Conservation (phyloP, 2,888 invertebrate species). For the Xestia xanthographa region DNA sequence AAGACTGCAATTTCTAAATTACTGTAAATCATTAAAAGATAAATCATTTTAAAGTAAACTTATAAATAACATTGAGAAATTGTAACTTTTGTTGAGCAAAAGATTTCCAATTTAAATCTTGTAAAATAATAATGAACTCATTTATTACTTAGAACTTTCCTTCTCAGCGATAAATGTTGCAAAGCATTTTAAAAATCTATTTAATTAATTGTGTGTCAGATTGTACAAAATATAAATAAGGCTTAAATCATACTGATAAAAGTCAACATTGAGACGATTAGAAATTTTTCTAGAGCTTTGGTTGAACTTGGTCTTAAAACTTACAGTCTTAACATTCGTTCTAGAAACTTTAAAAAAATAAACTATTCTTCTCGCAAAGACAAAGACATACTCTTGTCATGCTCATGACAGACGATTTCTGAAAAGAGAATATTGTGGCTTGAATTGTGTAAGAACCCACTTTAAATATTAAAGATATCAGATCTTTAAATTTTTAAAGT, state of each 20-base stretch:
- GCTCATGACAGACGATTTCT: neutral
- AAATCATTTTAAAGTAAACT: neutral
- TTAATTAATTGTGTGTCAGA: neutral
- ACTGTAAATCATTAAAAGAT: neutral
- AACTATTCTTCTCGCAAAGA: neutral
- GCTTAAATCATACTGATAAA: neutral
- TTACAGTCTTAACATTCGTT: neutral
- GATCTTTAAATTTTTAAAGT: too few relatives aligned
- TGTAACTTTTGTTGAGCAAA: slow-evolving; percentile 8
- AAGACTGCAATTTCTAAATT: neutral
- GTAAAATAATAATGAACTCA: neutral
- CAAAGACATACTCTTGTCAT: neutral
- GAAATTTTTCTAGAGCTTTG: neutral
- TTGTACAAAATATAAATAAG: slow-evolving; percentile 21
- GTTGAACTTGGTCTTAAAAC: too few relatives aligned
- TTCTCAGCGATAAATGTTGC: slow-evolving; percentile 6
- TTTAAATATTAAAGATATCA: neutral
- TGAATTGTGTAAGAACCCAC: neutral
- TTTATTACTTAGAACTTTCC: slow-evolving; percentile 3
- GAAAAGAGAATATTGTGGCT: neutral
- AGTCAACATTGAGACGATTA: neutral
- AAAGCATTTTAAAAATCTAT: neutral
- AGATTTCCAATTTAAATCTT: neutral
- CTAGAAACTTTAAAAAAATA: neutral
- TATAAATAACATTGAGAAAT: neutral